Base-by-base conservation (phyloP, 2,113 vertebrate genomes). In the Nibea coibor region DNA sequence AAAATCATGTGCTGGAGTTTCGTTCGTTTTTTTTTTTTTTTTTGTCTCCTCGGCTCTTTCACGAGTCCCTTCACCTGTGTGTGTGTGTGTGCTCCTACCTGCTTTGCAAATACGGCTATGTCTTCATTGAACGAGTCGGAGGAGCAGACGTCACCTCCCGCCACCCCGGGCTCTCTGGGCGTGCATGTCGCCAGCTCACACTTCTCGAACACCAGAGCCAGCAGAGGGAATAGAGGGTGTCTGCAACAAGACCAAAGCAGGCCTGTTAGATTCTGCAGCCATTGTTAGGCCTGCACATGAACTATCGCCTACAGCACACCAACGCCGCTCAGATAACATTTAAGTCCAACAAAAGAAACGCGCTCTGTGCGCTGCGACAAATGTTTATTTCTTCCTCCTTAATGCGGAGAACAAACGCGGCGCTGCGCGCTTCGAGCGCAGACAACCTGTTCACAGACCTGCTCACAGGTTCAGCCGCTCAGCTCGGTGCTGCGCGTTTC, bases 171-270 rank as follows among this genome's bases (percentile, higher is more conserved):
- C 90, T 98, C 97, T 90, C 97, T 93, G 81, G 98, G 97, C 39
- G 97, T 99, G 93, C 98, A 98, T 88, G 98, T 99, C 81, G 98
- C 97, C 95, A 99, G 93, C 95, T 99, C 98, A 91, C 98, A 99
- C 95, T 99, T 99, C 95, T 98, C 97, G 93, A 98, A 98, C 89
- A 99, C 97, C 94, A 98, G 95, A 35, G 98, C 97, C 93, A 99
- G 94, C 84, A 99, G 95, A 72, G 98, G 97, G 93, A 99, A 99
- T 92, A 99, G 93, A 87, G 98, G 97, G 94, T 99, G 98, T 85
- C 98, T 99, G 95, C 85, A 84, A 84, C 83, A 93, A 90, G 56
- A 39, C n/a, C 74, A 11, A 24, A 9, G 42, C 28, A 45, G 57
- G 62, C 76, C 72, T 31, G 0, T 11, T 42, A 6, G 2, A 15